Conservation (phyloP, 2,113 vertebrate genomes). For the Scortum barcoo region DNA sequence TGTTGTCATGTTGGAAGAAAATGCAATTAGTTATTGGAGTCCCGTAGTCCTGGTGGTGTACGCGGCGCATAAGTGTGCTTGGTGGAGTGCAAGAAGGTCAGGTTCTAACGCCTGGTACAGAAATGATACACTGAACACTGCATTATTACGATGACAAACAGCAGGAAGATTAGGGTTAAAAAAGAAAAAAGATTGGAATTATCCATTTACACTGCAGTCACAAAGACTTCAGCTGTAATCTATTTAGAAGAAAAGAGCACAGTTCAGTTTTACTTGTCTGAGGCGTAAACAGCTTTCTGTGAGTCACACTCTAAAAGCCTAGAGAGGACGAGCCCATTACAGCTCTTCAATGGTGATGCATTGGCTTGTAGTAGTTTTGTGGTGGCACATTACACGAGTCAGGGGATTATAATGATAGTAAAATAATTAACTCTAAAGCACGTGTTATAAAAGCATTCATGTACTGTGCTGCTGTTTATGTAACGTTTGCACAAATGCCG, state of each 20-base stretch:
- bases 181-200: constrained; percentile 43
- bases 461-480: constrained; percentile 29
- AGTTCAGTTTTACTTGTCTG: constrained; percentile 52
- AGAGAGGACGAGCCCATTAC: constrained; percentile 30
- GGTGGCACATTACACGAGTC: constrained; percentile 43
- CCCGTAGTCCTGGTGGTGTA: neutral
- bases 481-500: constrained; percentile 18
- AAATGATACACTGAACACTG: constrained; percentile 22
- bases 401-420: constrained; percentile 32
- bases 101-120: neutral
- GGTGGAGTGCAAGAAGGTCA: neutral
- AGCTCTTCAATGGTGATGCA: neutral
- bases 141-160: constrained; percentile 24
- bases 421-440: constrained; percentile 58
- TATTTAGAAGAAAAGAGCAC: constrained; percentile 58
- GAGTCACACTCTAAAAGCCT: constrained; percentile 25
- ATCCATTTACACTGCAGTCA: constrained; percentile 39
- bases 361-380: constrained; percentile 25
- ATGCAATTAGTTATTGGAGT: neutral
- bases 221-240: constrained; percentile 46
- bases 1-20: neutral
- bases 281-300: constrained; percentile 57
- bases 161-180: constrained; percentile 7
- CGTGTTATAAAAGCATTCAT: constrained; percentile 47
- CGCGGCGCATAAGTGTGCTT: neutral